phyloP scores from a whole-genome alignment of 2,888 invertebrate species.

The Drosophila bunnanda region DNA sequence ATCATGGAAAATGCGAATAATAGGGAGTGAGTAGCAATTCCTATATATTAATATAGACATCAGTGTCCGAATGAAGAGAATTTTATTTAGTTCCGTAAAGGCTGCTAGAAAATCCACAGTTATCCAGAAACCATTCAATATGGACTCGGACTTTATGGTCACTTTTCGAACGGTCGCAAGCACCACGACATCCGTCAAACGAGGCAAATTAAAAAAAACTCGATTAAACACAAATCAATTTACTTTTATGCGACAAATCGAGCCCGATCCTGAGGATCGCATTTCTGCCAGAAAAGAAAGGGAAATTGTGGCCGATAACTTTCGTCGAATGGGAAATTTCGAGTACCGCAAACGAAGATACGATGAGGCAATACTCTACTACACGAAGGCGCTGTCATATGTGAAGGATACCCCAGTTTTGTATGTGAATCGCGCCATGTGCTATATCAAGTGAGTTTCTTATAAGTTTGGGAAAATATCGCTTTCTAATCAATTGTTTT shows the following conservation, averaged over 20 bases:
- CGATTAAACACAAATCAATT: slow-evolving; percentile 34
- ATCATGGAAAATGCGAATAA: slow-evolving; percentile 19
- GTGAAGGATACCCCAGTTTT: slow-evolving; percentile 60
- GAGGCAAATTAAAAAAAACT: background rate
- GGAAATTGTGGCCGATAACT: slow-evolving; percentile 48
- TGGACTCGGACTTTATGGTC: slow-evolving; percentile 2
- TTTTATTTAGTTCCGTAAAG: background rate
- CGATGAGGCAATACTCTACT: slow-evolving; percentile 39
- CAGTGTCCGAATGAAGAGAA: rapidly evolving
- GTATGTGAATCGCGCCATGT: slow-evolving; percentile 64
- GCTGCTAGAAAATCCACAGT: background rate
- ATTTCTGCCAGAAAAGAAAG: slow-evolving; percentile 14
- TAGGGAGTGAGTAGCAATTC: slow-evolving; percentile 25
- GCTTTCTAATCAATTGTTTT: background rate
- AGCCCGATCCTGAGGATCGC: slow-evolving; percentile 6
- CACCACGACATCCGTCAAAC: background rate
- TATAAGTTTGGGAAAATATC: background rate
- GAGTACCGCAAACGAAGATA: slow-evolving; percentile 50
- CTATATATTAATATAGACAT: background rate
- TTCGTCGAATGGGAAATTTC: slow-evolving; percentile 59
- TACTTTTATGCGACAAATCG: slow-evolving; percentile 43
- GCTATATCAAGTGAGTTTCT: slow-evolving; percentile 53
- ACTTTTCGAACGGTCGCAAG: background rate
- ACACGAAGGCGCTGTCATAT: slow-evolving; percentile 52
- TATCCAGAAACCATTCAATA: no score